Evolutionary conservation across 2,113 vertebrate genomes (phyloP), one percentile per base, ranked within the genome.

Genomic region (Glaucomys volans): DNA sequence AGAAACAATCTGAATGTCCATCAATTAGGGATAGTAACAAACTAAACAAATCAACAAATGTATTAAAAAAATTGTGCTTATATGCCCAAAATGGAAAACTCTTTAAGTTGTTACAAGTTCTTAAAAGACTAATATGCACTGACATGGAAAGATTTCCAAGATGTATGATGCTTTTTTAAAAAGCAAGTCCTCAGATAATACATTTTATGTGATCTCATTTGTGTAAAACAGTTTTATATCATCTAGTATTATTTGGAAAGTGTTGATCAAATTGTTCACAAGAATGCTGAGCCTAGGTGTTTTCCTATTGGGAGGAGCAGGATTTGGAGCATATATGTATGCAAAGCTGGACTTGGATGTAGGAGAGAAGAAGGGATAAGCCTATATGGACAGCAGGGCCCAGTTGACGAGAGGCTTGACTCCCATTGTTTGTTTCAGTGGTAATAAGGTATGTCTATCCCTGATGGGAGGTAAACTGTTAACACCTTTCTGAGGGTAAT

Each of bases 31-130:
- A 92, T 42, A 76, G 42, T 89, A 91, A 84, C 74, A 91, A 76
- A 91, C 66, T 42, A 89, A 93, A 75, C 24, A 95, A 94, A 74
- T 71, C 74, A 76, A 96, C 37, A 59, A 67, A 88, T 76, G 28
- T 84, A 88, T 86, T 67, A 91, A 91, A 57, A 64, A 94, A 72
- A n/a, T 90, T 87, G 7, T 91, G 16, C 37, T 93, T 74, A 32
- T 80, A 52, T 87, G 13, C n/a, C 76, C 17, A 24, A 82, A 83
- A 83, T 83, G 50, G 40, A 90, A 92, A 87, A 64, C 28, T 90
- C 22, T 62, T 62, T 83, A 86, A 66, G 16, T 52, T 8, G 37
- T 44, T 81, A 74, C 1, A 66, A 52, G 37, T 57, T 50, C 93
- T 91, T 91, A 35, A 72, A 35, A 66, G 32, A 81, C 32, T 32